Evolutionary conservation across 2,113 vertebrate genomes (phyloP).

Genomic region (Chitala chitala): DNA sequence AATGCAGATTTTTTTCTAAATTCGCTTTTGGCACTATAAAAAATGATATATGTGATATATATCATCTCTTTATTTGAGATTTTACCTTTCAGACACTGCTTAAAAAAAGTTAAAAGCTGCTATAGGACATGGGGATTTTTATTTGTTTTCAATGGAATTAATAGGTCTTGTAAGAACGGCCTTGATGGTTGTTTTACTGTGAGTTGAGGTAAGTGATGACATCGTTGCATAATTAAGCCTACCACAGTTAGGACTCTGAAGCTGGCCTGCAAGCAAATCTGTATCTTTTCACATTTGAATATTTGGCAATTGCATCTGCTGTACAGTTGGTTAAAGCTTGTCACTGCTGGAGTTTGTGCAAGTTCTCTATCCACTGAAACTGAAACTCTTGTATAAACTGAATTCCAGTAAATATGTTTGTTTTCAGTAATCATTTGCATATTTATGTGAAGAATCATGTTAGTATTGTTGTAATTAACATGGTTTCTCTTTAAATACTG

Average conservation of each 20-base stretch:
- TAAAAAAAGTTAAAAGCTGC: conserved; percentile 57
- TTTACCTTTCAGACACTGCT: conserved; percentile 33
- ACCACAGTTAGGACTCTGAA: not conserved
- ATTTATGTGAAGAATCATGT: conserved; percentile 69
- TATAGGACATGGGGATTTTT: conserved; percentile 50
- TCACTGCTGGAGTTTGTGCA: conserved; percentile 61
- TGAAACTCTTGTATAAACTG: conserved; percentile 43
- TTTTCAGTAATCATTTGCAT: conserved; percentile 46
- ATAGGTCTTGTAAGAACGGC: conserved; percentile 49
- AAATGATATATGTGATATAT: conserved; percentile 37
- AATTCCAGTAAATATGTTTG: conserved; percentile 18
- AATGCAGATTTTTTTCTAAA: conserved; percentile 37
- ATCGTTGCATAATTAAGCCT: not conserved
- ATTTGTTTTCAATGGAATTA: conserved; percentile 47
- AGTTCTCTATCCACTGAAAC: conserved; percentile 32
- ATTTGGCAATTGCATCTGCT: conserved; percentile 42
- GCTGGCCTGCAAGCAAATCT: conserved; percentile 23
- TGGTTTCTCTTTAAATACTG: conserved; percentile 64
- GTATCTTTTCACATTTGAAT: conserved; percentile 29
- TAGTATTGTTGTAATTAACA: conserved; percentile 62
- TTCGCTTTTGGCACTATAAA: conserved; percentile 48
- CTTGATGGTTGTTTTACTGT: conserved; percentile 33
- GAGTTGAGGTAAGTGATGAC: conserved; percentile 34
- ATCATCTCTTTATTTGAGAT: conserved; percentile 41
- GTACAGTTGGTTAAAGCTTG: conserved; percentile 63